Conservation (phyloP, 2,888 invertebrate genomes). For the Baccha elongata region DNA sequence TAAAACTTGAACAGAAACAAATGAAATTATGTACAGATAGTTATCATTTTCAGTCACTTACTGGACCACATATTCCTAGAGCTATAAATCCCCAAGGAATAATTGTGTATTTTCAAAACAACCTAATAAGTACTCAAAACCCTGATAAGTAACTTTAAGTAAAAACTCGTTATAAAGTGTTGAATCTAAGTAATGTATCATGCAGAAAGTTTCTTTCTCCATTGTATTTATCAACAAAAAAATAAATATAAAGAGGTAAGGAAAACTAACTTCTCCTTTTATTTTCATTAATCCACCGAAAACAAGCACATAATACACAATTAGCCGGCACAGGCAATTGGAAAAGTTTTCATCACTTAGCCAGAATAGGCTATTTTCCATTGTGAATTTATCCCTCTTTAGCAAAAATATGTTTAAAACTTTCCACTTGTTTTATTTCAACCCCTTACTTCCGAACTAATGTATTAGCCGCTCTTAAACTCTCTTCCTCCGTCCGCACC, state of each 20-base stretch:
- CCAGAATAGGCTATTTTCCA: conserved; percentile 54
- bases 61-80: no score
- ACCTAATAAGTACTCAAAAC: no score
- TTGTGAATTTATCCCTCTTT: conserved; percentile 59
- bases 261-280: conserved; percentile 45
- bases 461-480: conserved; percentile 42
- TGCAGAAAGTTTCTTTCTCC: conserved; percentile 14
- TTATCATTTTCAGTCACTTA: no score
- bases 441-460: conserved; percentile 48
- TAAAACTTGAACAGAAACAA: no score
- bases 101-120: no score
- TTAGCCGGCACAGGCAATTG: conserved; percentile 61
- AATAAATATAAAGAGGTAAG: conserved; percentile 15
- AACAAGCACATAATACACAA: conserved; percentile 64
- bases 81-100: no score
- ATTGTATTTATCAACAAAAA: no score
- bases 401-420: conserved; percentile 56
- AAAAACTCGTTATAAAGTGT: conserved; percentile 52
- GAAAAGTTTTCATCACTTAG: conserved; percentile 71
- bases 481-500: conserved; percentile 18
- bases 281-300: conserved; percentile 64
- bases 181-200: conserved; percentile 55
- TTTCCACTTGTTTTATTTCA: conserved; percentile 51
- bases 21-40: no score
- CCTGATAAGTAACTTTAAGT: conserved; percentile 62